These are phyloP conservation scores for Hoplostethus mediterraneus DNA, from an alignment of 2,797 vertebrate genomes.

Conservation along the genomic window DNA sequence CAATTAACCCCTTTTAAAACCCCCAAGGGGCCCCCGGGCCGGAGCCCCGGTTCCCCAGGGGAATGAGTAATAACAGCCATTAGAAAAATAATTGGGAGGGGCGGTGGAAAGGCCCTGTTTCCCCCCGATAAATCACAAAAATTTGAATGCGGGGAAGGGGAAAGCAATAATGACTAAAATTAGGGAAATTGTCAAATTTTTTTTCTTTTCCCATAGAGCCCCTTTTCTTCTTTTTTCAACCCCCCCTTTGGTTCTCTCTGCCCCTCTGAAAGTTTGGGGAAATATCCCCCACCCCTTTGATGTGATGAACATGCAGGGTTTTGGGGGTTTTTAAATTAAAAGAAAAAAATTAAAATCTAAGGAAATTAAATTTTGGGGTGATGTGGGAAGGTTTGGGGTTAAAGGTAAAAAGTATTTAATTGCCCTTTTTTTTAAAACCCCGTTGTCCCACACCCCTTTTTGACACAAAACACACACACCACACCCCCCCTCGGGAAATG, in stretches of 20 bases:
- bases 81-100: constrained; percentile 84
- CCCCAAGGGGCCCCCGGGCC: no score
- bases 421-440: no score
- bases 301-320: constrained; percentile 69
- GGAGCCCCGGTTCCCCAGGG: constrained; percentile 75
- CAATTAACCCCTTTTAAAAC: no score
- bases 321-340: constrained; percentile 77
- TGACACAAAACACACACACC: no score
- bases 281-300: no score
- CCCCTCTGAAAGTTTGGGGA: no score
- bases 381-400: constrained; percentile 64
- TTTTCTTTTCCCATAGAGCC: constrained; percentile 63
- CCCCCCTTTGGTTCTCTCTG: constrained; percentile 60
- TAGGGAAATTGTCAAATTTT: constrained; percentile 81
- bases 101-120: constrained; percentile 74
- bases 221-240: constrained; percentile 75
- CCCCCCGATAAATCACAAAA: constrained; percentile 85
- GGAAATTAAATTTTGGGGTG: constrained; percentile 80
- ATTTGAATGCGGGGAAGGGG: constrained; percentile 82
- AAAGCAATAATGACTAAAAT: constrained; percentile 84
- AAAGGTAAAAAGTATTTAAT: no score
- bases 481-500: no score
- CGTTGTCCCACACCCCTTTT: no score
- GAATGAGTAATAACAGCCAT: constrained; percentile 86
- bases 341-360: constrained; percentile 79